Percentiles rank a stretch among this genome's conserved stretches.
Evolutionary conservation across 2,113 vertebrate genomes (phyloP).

Genomic region (Thamnophis sirtalis): DNA sequence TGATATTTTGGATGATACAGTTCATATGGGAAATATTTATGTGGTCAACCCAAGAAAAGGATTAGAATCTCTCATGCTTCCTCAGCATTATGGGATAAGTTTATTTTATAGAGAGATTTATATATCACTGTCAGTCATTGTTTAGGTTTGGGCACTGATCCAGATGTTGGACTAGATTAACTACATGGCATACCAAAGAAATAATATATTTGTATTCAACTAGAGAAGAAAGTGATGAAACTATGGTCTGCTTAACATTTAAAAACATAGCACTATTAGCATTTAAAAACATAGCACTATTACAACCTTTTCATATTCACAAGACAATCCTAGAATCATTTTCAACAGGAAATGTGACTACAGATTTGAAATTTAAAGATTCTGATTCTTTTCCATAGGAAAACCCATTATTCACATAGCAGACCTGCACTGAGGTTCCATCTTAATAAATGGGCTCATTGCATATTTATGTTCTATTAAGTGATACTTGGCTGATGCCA

Average conservation of each 20-base stretch:
- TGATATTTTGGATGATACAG: neutral
- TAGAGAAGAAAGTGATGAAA: neutral
- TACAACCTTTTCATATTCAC: neutral
- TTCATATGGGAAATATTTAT: neutral
- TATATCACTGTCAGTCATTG: neutral
- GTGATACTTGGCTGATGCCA: neutral
- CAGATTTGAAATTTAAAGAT: neutral
- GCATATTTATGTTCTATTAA: neutral
- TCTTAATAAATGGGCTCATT: neutral
- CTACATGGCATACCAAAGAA: neutral
- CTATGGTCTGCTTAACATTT: neutral
- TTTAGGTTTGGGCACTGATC: neutral
- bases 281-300: neutral
- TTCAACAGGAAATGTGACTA: neutral
- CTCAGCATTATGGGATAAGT: neutral
- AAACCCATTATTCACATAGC: neutral
- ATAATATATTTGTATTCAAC: neutral
- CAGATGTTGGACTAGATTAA: neutral
- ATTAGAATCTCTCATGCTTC: neutral
- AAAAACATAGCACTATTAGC: neutral
- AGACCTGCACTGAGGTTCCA: neutral
- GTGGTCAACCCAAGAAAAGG: neutral
- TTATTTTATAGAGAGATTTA: neutral
- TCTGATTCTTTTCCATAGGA: neutral
- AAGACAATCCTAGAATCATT: neutral